phyloP scores from a whole-genome alignment of 1,140 invertebrate species.

The Calephelis nemesis region DNA sequence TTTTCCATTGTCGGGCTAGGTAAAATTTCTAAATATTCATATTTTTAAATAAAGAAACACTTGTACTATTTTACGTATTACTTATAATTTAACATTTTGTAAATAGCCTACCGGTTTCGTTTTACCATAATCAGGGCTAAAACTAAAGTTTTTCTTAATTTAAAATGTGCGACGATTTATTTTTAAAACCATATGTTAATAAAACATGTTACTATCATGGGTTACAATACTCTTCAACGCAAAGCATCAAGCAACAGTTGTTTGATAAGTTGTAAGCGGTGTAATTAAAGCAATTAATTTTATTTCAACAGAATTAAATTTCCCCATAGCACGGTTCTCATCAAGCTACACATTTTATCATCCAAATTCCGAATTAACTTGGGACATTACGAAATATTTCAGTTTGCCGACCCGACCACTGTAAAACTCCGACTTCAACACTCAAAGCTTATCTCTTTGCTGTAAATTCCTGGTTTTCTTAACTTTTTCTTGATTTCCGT shows the following conservation, averaged over 20 bases:
- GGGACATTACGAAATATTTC: conserved; percentile 55
- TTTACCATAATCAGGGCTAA: too few relatives aligned
- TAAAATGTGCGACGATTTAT: too few relatives aligned
- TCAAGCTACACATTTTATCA: conserved; percentile 53
- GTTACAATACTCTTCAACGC: not conserved
- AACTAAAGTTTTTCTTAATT: too few relatives aligned
- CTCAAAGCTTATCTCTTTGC: conserved; percentile 67
- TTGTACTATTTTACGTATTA: too few relatives aligned
- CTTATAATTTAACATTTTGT: too few relatives aligned
- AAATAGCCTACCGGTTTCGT: too few relatives aligned
- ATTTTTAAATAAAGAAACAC: too few relatives aligned
- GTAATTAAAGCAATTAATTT: conserved; percentile 29
- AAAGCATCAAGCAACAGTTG: not conserved
- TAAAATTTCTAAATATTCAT: too few relatives aligned
- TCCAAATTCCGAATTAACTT: conserved; percentile 50
- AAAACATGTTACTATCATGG: too few relatives aligned
- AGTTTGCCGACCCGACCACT: conserved; percentile 40
- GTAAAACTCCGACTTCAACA: conserved; percentile 63
- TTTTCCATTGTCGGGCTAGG: too few relatives aligned
- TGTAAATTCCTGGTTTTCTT: conserved; percentile 71
- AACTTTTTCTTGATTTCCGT: conserved; percentile 68
- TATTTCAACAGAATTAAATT: conserved; percentile 24
- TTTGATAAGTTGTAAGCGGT: conserved; percentile 2
- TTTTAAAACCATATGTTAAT: too few relatives aligned
- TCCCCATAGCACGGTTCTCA: conserved; percentile 30